Base-by-base conservation (phyloP, 2,113 vertebrate genomes). In the Nyctereutes procyonoides region DNA sequence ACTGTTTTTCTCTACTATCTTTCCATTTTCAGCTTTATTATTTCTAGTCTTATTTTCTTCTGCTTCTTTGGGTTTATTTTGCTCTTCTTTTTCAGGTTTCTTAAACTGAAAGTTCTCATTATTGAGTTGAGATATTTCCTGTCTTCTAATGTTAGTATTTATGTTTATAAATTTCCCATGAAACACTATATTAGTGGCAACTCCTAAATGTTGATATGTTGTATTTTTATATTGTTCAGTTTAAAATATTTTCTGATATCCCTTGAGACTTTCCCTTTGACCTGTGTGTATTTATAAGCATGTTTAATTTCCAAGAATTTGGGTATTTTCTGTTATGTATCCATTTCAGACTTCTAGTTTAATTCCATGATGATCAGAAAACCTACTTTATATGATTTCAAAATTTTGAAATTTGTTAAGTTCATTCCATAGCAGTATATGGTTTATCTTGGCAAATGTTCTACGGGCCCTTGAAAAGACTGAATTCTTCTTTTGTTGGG, bases 201-300 rank as follows among this genome's bases (percentile, higher is more conserved):
- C 12, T 2, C 30, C 24, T 56, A 83, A n/a, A 4, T 91, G 55
- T 82, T 38, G 4, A 58, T 77, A 55, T 60, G 20, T 53, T 83
- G 11, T 77, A 30, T 80, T 91, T 95, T 94, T 28, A 84, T 35
- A 60, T 58, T 58, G 9, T 67, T 92, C 43, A 92, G 5, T 55
- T 81, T 60, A 92, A 85, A 89, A 85, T 81, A 67, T 93, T 62
- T 65, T 89, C 48, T 81, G 10, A 91, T 53, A 84, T 82, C 35
- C 13, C 30, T 22, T 56, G 10, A 69, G 51, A 73, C 6, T 87
- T 92, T 20, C 3, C 12, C 16, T 95, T 94, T 69, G 38, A 81
- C 24, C 26, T 77, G 28, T 69, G 30, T 24, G 53, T 53, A 67
- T 86, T 82, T 86, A 76, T 24, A 88, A 94, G 22, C 11, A 77